Evolutionary conservation across 2,113 vertebrate species (phyloP).

Genomic region (Tragulus kanchil): DNA sequence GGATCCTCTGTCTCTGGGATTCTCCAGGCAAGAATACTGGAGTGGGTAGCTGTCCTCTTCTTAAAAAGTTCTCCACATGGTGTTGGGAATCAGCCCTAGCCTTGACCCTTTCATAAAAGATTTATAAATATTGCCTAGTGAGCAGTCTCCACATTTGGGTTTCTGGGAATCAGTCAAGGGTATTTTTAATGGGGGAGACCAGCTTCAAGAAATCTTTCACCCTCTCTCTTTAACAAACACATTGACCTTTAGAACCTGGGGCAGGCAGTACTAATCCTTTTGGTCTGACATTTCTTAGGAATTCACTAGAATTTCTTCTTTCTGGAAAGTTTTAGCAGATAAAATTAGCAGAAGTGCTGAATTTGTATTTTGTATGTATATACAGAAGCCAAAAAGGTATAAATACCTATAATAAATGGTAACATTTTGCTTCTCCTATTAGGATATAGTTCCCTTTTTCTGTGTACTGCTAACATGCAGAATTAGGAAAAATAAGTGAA

Average conservation of each 20-base stretch:
- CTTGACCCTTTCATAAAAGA: constrained; percentile 75
- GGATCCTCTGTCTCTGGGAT: too few species aligned
- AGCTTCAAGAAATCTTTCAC: constrained; percentile 35
- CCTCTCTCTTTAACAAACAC: constrained; percentile 10
- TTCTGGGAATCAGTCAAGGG: neutral
- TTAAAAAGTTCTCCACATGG: too few species aligned
- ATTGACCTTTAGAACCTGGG: constrained; percentile 64
- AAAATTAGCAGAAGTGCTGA: constrained; percentile 63
- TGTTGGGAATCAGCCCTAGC: too few species aligned
- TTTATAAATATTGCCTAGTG: constrained; percentile 70
- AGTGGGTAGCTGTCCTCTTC: too few species aligned
- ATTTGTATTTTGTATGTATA: constrained; percentile 18
- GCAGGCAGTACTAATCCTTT: constrained; percentile 58
- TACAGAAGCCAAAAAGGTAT: neutral
- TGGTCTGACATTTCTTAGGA: constrained; percentile 63
- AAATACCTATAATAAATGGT: constrained; percentile 15
- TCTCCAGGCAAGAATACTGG: too few species aligned
- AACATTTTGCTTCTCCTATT: constrained; percentile 10
- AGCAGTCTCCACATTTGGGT: neutral
- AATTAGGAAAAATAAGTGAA: neutral
- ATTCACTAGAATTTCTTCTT: constrained; percentile 61
- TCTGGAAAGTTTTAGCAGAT: constrained; percentile 18
- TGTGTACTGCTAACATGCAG: neutral
- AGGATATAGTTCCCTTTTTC: neutral
- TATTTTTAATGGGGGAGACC: constrained; percentile 26